These are phyloP conservation scores for Pteromalus puparum DNA, from an alignment of 1,140 invertebrate species.

Conservation along the genomic window DNA sequence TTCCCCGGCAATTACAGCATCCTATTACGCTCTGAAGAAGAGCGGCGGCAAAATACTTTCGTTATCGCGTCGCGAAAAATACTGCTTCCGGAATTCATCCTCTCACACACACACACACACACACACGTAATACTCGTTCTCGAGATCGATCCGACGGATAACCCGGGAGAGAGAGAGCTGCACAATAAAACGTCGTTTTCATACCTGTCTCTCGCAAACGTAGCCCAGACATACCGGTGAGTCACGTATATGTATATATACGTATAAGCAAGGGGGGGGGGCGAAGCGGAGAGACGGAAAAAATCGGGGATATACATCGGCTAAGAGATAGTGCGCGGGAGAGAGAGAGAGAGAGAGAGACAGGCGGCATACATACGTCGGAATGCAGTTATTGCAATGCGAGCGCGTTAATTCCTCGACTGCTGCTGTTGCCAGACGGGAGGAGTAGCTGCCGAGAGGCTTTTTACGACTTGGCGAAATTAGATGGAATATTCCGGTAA, in stretches of 20 bases:
- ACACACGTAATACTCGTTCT: background rate
- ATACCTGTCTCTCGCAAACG: slow-evolving; percentile 31
- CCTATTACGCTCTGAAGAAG: background rate
- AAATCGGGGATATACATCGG: slow-evolving; percentile 12
- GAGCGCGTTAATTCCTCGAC: slow-evolving; percentile 33
- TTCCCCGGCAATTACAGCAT: slow-evolving; percentile 3
- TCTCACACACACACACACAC: background rate
- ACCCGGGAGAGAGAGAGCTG: background rate
- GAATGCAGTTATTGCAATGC: slow-evolving; percentile 51
- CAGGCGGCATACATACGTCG: slow-evolving; percentile 27
- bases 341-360: background rate
- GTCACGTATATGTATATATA: background rate
- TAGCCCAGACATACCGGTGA: slow-evolving; percentile 29
- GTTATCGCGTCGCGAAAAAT: slow-evolving; percentile 31
- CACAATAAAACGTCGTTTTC: slow-evolving; percentile 39
- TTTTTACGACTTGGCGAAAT: slow-evolving; percentile 21
- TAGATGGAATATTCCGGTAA: slow-evolving; percentile 33
- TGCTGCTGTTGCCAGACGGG: background rate
- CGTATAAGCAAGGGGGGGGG: too few species aligned
- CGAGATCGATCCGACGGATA: slow-evolving; percentile 41
- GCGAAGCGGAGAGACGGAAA: background rate
- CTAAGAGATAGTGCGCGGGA: background rate
- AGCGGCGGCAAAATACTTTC: background rate
- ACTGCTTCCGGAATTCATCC: slow-evolving; percentile 44
- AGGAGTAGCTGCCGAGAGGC: background rate